Percentiles rank a stretch among this genome's conserved stretches.
Evolutionary conservation across 2,888 invertebrate species (phyloP).

Genomic region (Nymphalis c-album): DNA sequence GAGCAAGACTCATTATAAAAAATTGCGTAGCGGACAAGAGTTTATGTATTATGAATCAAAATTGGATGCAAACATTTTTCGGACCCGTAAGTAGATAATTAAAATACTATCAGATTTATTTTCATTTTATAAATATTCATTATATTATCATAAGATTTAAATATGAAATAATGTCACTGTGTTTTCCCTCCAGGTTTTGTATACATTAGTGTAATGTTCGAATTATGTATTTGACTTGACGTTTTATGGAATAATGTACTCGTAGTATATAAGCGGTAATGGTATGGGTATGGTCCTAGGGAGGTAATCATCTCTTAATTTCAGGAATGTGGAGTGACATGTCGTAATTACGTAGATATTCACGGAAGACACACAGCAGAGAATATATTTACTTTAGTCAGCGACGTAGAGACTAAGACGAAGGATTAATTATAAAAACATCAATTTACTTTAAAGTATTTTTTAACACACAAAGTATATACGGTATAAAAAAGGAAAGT

Average conservation of each 20-base stretch:
- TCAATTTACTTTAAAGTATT: neutral
- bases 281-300: no score
- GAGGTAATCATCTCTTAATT: conserved; percentile 26
- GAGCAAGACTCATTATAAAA: conserved; percentile 61
- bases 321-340: conserved; percentile 78
- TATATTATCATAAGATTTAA: neutral
- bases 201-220: no score
- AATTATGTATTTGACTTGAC: no score
- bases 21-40: conserved; percentile 72
- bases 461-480: neutral
- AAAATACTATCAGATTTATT: neutral
- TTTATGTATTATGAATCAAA: conserved; percentile 72
- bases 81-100: conserved; percentile 58
- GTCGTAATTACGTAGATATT: conserved; percentile 65
- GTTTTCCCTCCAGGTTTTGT: no score
- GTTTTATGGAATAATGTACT: no score
- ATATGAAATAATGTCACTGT: no score
- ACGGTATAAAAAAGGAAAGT: no score
- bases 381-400: conserved; percentile 68
- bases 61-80: conserved; percentile 76
- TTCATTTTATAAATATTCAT: neutral
- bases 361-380: conserved; percentile 71
- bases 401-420: conserved; percentile 67
- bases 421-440: conserved; percentile 47
- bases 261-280: no score